Percentiles rank a stretch among this genome's conserved stretches.
Conservation (phyloP, 2,113 vertebrate genomes). For the Microtus oregoni region DNA sequence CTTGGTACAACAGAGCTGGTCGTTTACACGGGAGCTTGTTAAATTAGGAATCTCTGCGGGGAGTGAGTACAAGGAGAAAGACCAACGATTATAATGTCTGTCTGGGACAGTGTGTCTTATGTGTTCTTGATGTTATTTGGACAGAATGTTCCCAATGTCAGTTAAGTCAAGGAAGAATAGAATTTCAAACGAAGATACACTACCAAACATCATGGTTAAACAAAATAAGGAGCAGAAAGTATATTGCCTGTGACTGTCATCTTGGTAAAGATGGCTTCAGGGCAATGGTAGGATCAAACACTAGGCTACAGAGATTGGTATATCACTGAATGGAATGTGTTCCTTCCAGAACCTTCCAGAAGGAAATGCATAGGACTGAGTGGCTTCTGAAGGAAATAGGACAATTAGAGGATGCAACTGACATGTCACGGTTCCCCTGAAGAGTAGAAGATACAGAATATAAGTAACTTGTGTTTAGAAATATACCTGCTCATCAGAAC, state of each 20-base stretch:
- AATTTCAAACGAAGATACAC: neutral
- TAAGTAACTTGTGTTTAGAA: neutral
- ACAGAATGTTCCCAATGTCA: neutral
- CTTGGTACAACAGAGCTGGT: neutral
- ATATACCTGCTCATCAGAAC: neutral
- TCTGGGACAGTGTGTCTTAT: neutral
- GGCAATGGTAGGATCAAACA: neutral
- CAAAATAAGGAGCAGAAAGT: neutral
- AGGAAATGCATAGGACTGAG: neutral
- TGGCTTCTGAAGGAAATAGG: neutral
- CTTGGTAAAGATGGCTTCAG: neutral
- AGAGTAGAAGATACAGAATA: neutral
- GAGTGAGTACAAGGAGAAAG: neutral
- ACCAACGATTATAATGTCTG: neutral
- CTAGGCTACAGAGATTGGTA: neutral
- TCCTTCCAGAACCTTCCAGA: constrained; percentile 10
- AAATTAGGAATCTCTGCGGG: neutral
- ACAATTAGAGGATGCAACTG: neutral
- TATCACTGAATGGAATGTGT: neutral
- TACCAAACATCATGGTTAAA: neutral
- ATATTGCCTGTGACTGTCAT: too few species aligned
- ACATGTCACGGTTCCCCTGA: neutral
- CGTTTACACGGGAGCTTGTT: neutral
- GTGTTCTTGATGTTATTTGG: neutral
- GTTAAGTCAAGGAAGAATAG: neutral